These are phyloP conservation scores for Campylomormyrus tamandua DNA, from an alignment of 2,113 vertebrate species.

Conservation along the genomic window DNA sequence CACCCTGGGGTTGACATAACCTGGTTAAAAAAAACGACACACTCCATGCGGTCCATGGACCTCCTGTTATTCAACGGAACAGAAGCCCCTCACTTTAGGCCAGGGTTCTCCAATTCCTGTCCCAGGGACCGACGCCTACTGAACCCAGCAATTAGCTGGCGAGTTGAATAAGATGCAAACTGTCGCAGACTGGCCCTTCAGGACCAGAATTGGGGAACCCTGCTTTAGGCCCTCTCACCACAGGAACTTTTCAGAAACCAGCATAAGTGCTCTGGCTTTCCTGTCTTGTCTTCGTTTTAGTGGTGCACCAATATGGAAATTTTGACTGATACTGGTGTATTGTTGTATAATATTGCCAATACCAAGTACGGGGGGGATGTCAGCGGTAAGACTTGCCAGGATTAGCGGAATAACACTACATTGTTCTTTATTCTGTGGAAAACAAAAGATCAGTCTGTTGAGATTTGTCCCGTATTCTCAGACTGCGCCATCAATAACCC, in stretches of 20 bases:
- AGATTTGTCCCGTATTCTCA: not conserved
- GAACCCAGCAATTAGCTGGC: not conserved
- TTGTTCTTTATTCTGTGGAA: not conserved
- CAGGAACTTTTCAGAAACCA: not conserved
- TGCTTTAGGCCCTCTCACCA: not conserved
- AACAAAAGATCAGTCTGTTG: not conserved
- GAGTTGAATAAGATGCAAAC: not conserved
- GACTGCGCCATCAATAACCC: not conserved
- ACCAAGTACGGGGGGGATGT: not conserved
- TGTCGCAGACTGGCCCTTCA: not conserved
- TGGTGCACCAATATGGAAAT: not conserved
- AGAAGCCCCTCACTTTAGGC: not conserved
- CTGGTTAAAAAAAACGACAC: not conserved
- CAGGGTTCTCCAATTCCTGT: not conserved
- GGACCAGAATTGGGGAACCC: not conserved
- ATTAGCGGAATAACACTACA: not conserved
- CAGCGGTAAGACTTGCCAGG: not conserved
- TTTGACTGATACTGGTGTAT: not conserved
- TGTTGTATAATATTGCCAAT: not conserved
- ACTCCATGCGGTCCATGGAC: not conserved
- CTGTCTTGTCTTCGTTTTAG: not conserved
- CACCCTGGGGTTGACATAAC: constrained; percentile 54
- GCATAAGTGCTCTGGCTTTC: not conserved
- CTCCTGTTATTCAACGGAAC: not conserved
- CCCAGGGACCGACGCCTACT: not conserved